Evolutionary conservation across 2,113 vertebrate species (phyloP), one percentile per base, ranked within the genome.

Genomic region (Lasiurus borealis): DNA sequence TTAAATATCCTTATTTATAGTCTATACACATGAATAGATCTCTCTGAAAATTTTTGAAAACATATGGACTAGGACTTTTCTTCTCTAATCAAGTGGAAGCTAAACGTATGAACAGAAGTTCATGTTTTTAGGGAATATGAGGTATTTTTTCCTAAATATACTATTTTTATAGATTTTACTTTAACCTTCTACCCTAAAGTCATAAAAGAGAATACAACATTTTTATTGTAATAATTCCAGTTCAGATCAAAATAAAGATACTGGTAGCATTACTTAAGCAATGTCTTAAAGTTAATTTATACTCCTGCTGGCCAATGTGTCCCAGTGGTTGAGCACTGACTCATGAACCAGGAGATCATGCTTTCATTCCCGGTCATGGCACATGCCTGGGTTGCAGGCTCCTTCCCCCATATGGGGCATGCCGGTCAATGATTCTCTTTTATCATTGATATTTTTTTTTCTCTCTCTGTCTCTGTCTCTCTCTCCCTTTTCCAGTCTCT

Each of bases 171-270:
- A 77, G 77, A 68, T 73, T 73, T 88, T 48, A 81, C 48, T 93
- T 75, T 76, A 54, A 86, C 50, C 12, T 4, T 62, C 57, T n/a
- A 50, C 21, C 18, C 23, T 36, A 85, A 89, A 88, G 46, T 84
- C 7, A 71, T 29, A 76, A 84, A 92, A 77, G 21, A 62, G 21
- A 72, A 81, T 76, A 91, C 52, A 50, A 46, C 16, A 31, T 64
- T 86, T 89, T 89, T 83, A 85, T 93, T 92, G 72, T 16, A 94
- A 81, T 73, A 84, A 89, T 86, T 76, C 9, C 36, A 84, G 44
- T 95, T 95, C 23, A 93, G 83, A 66, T 59, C 12, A 83, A 87
- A 96, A 73, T 48, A 85, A 59, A 62, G 69, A 34, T 62, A 40
- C 36, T n/a, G 10, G 16, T 12, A 48, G 12, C 14, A 21, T 62